These are phyloP conservation scores for Drosophila conformis DNA, from an alignment of 2,888 invertebrate species.

Conservation along the genomic window DNA sequence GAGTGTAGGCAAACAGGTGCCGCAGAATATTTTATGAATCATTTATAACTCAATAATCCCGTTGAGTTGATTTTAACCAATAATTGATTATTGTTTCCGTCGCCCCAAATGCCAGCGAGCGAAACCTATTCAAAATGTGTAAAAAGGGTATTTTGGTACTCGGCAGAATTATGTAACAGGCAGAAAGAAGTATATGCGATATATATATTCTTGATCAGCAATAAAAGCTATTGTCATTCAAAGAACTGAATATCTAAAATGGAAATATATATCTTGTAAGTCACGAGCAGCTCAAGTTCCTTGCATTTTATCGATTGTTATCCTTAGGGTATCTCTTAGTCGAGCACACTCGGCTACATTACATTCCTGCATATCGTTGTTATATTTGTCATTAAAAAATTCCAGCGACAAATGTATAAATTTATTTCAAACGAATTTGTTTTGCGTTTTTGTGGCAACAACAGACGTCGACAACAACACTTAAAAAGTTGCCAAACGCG, in stretches of 20 bases:
- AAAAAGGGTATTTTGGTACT: not conserved
- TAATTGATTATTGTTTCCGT: conserved; percentile 76
- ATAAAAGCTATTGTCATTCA: not conserved
- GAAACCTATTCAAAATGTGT: not conserved
- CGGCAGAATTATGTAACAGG: not conserved
- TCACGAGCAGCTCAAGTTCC: not conserved
- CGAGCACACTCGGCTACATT: not conserved
- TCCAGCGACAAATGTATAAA: conserved; percentile 59
- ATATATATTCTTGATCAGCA: not conserved
- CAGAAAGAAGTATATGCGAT: not conserved
- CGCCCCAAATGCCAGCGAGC: conserved; percentile 1
- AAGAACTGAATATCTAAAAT: not conserved
- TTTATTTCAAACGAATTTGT: conserved; percentile 57
- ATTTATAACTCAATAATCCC: conserved; percentile 78
- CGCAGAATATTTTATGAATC: conserved; percentile 75
- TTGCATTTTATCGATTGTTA: not conserved
- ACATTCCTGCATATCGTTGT: not conserved
- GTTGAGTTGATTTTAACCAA: conserved; percentile 78
- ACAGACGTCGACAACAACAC: conserved; percentile 17
- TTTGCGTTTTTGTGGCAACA: conserved; percentile 45
- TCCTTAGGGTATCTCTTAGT: not conserved
- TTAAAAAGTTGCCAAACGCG: conserved; percentile 40
- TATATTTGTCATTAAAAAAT: conserved; percentile 43
- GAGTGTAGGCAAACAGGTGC: conserved; percentile 53
- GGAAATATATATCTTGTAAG: too few species aligned